These are phyloP conservation scores for Scotopteryx bipunctaria DNA, from an alignment of 2,888 invertebrate genomes.

Conservation along the genomic window DNA sequence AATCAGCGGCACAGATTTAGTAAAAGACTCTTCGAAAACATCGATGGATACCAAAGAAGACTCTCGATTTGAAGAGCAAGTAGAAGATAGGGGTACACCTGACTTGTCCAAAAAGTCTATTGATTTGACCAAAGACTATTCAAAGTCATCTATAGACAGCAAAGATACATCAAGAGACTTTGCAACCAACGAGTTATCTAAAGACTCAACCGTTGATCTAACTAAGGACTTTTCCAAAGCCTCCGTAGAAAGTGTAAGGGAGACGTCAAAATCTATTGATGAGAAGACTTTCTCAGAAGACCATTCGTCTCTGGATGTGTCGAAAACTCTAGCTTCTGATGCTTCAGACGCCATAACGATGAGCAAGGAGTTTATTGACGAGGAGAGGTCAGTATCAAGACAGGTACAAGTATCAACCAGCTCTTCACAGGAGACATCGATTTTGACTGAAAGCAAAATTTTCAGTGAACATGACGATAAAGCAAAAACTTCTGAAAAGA, in stretches of 20 bases:
- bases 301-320: conserved; percentile 75
- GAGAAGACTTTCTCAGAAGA: conserved; percentile 79
- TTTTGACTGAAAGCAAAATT: conserved; percentile 72
- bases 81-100: conserved; percentile 71
- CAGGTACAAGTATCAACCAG: conserved; percentile 61
- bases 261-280: conserved; percentile 74
- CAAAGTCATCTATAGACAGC: conserved; percentile 78
- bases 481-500: conserved; percentile 55
- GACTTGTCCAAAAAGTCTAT: conserved; percentile 78
- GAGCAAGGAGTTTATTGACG: conserved; percentile 70
- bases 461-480: conserved; percentile 69
- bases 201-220: conserved; percentile 77
- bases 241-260: conserved; percentile 76
- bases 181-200: conserved; percentile 76
- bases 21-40: conserved; percentile 73
- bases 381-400: conserved; percentile 67
- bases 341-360: conserved; percentile 70
- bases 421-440: conserved; percentile 73
- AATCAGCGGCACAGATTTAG: conserved; percentile 74
- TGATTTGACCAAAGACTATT: conserved; percentile 76
- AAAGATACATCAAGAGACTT: conserved; percentile 79
- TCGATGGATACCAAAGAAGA: conserved; percentile 73
- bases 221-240: conserved; percentile 75
- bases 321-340: conserved; percentile 79
- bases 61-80: conserved; percentile 62